phyloP scores from a whole-genome alignment of 2,797 vertebrate genomes.

The Nothura maculosa region DNA sequence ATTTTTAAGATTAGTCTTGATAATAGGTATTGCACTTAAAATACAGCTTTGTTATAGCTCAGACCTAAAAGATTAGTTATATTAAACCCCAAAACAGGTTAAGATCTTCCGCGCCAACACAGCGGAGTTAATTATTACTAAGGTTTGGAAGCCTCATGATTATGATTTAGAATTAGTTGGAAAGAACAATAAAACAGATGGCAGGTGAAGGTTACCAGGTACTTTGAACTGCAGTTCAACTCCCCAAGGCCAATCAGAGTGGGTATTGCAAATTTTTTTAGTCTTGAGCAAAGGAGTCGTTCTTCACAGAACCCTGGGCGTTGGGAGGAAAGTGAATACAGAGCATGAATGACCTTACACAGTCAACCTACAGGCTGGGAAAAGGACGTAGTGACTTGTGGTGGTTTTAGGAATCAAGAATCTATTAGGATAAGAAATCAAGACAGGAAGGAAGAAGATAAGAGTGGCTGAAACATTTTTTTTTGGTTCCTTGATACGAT shows the following conservation, averaged over 20 bases:
- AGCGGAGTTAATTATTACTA: conserved; percentile 66
- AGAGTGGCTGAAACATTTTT: neutral
- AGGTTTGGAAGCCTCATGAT: conserved; percentile 53
- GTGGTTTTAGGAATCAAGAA: conserved; percentile 17
- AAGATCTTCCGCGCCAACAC: conserved; percentile 51
- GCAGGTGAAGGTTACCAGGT: conserved; percentile 75
- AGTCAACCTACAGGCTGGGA: neutral
- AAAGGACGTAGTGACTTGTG: neutral
- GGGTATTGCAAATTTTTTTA: conserved; percentile 68
- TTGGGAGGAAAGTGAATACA: conserved; percentile 71
- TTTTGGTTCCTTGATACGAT: neutral
- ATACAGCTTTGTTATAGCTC: neutral
- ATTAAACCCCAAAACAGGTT: conserved; percentile 43
- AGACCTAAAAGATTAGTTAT: conserved; percentile 61
- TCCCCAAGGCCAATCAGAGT: conserved; percentile 73
- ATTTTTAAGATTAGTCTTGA: conserved; percentile 51
- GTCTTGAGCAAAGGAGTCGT: conserved; percentile 74
- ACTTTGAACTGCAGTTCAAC: conserved; percentile 74
- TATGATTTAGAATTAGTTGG: conserved; percentile 64
- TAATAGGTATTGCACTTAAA: conserved; percentile 27
- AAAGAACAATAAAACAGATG: conserved; percentile 67
- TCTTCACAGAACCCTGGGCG: conserved; percentile 69
- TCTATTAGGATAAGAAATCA: conserved; percentile 21
- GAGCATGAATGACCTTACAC: conserved; percentile 57
- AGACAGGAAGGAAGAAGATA: conserved; percentile 29